Evolutionary conservation across 2,113 vertebrate species (phyloP).

Genomic region (Anoplopoma fimbria): DNA sequence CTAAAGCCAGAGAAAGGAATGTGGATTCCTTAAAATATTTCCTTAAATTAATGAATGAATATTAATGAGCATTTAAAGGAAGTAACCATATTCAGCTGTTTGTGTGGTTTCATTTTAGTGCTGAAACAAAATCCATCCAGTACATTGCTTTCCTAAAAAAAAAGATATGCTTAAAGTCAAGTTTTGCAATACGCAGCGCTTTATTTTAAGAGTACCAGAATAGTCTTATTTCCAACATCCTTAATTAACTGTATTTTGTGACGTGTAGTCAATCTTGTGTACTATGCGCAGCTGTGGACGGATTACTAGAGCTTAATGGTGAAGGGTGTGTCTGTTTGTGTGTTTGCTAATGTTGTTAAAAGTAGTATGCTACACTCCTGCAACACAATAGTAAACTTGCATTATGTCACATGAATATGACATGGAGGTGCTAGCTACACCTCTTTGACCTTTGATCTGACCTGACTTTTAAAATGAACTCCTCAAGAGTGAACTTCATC

Average conservation of each 20-base stretch:
- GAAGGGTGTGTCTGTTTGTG: neutral
- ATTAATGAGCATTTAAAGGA: neutral
- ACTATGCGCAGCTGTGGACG: neutral
- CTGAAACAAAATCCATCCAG: neutral
- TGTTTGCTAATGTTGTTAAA: neutral
- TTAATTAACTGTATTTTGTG: neutral
- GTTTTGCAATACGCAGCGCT: neutral
- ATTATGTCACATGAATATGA: neutral
- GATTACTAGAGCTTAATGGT: neutral
- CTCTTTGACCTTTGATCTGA: conserved; percentile 2
- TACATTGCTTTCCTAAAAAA: neutral
- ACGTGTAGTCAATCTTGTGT: neutral
- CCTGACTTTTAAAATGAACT: neutral
- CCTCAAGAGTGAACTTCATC: neutral
- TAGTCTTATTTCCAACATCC: neutral
- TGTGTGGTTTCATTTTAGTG: neutral
- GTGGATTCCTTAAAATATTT: too few relatives aligned
- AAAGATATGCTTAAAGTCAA: neutral
- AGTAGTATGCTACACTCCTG: neutral
- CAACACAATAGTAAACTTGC: neutral
- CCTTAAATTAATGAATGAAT: neutral
- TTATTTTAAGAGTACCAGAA: neutral
- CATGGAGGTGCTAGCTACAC: neutral
- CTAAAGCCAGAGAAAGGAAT: neutral
- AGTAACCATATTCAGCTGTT: neutral